Percentiles rank a stretch among this genome's conserved stretches.
Conservation (phyloP, 2,797 vertebrate genomes). For the Setipinna tenuifilis region DNA sequence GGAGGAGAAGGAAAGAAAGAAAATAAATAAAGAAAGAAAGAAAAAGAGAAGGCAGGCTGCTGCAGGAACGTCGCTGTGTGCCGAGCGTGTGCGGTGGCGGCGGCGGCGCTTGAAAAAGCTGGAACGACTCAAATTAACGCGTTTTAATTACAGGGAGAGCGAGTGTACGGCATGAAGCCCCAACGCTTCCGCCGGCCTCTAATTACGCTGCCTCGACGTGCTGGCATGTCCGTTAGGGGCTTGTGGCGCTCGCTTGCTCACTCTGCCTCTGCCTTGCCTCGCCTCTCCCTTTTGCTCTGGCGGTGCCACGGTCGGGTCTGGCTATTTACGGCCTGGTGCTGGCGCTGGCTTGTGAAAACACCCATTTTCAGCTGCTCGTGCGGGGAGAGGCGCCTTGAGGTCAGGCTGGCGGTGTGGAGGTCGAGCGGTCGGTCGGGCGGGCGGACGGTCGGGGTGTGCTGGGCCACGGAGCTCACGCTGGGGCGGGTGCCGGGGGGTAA, state of each 20-base stretch:
- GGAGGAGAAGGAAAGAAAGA: not conserved
- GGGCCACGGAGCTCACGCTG: not conserved
- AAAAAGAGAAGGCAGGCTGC: not conserved
- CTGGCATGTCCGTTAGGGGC: conserved; percentile 17
- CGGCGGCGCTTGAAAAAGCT: not conserved
- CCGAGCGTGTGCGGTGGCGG: conserved; percentile 7
- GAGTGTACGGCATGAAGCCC: not conserved
- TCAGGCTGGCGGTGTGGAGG: not conserved
- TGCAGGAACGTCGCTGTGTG: conserved; percentile 39
- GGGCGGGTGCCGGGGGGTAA: not conserved
- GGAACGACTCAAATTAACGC: conserved; percentile 28
- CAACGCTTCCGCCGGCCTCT: conserved; percentile 5
- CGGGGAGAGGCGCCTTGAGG: not conserved
- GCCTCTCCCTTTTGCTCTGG: too few relatives aligned
- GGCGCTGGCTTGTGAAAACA: conserved; percentile 3
- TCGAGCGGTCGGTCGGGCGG: not conserved
- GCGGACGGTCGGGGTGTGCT: not conserved
- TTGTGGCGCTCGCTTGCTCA: not conserved
- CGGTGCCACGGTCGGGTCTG: too few relatives aligned
- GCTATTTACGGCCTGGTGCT: too few relatives aligned
- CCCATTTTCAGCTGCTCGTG: conserved; percentile 15
- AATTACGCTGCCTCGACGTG: conserved; percentile 12
- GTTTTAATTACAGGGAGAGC: conserved; percentile 17
- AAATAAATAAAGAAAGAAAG: too few relatives aligned
- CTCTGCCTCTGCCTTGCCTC: not conserved